Base-by-base conservation (phyloP, 2,113 vertebrate genomes). In the Strix uralensis region DNA sequence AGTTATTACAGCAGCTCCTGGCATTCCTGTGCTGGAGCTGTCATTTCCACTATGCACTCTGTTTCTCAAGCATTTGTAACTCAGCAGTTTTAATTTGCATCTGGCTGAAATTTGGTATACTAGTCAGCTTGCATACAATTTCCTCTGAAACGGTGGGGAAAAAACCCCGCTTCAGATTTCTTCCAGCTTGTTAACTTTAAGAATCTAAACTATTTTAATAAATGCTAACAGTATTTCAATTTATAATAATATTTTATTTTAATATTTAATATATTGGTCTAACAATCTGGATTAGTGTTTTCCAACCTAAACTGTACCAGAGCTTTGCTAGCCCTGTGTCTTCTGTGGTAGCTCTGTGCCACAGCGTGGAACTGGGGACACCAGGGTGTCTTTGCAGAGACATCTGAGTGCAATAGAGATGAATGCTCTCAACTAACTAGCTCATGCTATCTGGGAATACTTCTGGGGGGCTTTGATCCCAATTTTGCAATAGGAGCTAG, bases 1-100 rank as follows among this genome's bases (percentile, higher is more conserved):
- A 96, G 79, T 91, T 61, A 86, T 78, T 94, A 79, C 15, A 93
- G 58, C 42, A 91, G 44, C 27, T 92, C 65, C 69, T 81, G 90
- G n/a, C 44, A 96, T 40, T 86, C 51, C 54, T 78, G 49, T 19
- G 40, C 47, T 62, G 66, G 65, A 94, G 82, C 79, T 92, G 73
- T 84, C 82, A 62, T 75, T 86, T 81, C 65, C 66, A 87, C 66
- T 69, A 81, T 3, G 26, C 88, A 49, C 36, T 74, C 75, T 0
- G 7, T 81, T 95, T 90, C 81, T 92, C 83, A 95, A 69, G 78
- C 66, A 59, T 73, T 94, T 12, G 4, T 52, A 91, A 59, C 49
- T 75, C 84, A 63, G 65, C 16, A 51, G 75, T 46, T 94, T 81
- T 71, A 90, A 91, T 74, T 91, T 47, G 32, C 42, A 92, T 71